Conservation (phyloP, 2,797 vertebrate species). For the Catostomus latipinnis region DNA sequence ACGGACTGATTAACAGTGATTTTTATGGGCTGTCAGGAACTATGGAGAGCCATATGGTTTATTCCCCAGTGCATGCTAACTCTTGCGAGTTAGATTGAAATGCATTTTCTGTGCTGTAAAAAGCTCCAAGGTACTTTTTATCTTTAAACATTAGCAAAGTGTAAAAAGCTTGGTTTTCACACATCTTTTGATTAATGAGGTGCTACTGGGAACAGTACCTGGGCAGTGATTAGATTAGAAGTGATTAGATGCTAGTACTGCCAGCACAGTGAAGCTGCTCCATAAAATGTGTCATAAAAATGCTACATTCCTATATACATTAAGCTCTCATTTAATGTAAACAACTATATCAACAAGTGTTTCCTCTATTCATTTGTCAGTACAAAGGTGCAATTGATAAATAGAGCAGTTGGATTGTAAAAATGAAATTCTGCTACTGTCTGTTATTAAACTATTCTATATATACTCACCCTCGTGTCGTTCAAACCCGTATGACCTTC, state of each 20-base stretch:
- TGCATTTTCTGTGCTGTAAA: conserved; percentile 27
- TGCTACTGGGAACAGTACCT: background rate
- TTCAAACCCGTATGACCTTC: no score
- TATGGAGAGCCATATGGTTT: conserved; percentile 17
- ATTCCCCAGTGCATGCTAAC: conserved; percentile 26
- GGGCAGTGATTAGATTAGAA: background rate
- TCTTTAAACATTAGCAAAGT: conserved; percentile 29
- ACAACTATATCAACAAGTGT: background rate
- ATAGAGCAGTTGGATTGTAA: background rate
- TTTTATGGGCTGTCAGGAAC: conserved; percentile 46
- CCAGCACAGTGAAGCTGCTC: conserved; percentile 1
- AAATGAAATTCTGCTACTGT: no score
- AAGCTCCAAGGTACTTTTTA: conserved; percentile 20
- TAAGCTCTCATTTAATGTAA: conserved; percentile 1
- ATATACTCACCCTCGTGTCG: no score
- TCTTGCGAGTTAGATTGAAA: background rate
- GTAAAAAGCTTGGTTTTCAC: conserved; percentile 27
- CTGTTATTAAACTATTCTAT: no score
- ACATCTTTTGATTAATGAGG: conserved; percentile 23
- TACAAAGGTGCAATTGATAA: background rate
- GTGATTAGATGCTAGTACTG: background rate
- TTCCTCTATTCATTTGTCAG: background rate
- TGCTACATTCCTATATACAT: conserved; percentile 8
- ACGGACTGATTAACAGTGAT: conserved; percentile 47
- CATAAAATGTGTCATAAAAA: conserved; percentile 29